Conservation (phyloP, 2,888 invertebrate genomes). For the Rambutsinella grinnellia region DNA sequence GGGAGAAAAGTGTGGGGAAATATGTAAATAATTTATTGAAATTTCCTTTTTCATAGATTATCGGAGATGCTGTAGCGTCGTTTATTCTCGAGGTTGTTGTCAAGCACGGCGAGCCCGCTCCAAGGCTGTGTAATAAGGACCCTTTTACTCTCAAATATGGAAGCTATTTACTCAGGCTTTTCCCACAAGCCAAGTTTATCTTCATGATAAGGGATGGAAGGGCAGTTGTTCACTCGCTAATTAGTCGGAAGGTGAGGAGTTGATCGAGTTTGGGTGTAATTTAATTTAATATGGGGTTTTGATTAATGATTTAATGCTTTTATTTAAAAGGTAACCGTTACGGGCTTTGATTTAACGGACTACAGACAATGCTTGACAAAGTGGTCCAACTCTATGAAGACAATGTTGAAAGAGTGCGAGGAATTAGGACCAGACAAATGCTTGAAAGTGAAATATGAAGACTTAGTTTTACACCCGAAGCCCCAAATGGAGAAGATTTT, state of each 20-base stretch:
- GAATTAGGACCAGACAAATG: constrained; percentile 73
- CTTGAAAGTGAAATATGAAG: constrained; percentile 94
- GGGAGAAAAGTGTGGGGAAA: neutral
- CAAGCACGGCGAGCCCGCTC: constrained; percentile 94
- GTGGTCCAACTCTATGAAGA: constrained; percentile 96
- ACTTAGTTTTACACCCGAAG: constrained; percentile 93
- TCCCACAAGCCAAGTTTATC: constrained; percentile 97
- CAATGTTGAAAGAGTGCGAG: constrained; percentile 94
- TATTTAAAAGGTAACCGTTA: constrained; percentile 77
- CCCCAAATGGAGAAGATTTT: constrained; percentile 90
- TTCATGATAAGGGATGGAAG: constrained; percentile 99
- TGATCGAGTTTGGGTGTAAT: neutral
- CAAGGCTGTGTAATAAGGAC: constrained; percentile 98
- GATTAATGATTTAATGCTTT: too few species aligned
- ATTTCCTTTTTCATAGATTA: constrained; percentile 72
- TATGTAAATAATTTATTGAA: neutral
- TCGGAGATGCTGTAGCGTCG: constrained; percentile 96
- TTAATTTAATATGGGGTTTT: too few species aligned
- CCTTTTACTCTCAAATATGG: constrained; percentile 98
- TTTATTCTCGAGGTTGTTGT: constrained; percentile 97
- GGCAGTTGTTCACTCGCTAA: constrained; percentile 98
- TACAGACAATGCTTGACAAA: constrained; percentile 95
- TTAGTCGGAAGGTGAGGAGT: constrained; percentile 84
- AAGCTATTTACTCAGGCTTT: constrained; percentile 92
- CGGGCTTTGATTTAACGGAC: constrained; percentile 94